Evolutionary conservation across 2,888 invertebrate species (phyloP), one percentile per base, ranked within the genome.

Genomic region (Automeris io): DNA sequence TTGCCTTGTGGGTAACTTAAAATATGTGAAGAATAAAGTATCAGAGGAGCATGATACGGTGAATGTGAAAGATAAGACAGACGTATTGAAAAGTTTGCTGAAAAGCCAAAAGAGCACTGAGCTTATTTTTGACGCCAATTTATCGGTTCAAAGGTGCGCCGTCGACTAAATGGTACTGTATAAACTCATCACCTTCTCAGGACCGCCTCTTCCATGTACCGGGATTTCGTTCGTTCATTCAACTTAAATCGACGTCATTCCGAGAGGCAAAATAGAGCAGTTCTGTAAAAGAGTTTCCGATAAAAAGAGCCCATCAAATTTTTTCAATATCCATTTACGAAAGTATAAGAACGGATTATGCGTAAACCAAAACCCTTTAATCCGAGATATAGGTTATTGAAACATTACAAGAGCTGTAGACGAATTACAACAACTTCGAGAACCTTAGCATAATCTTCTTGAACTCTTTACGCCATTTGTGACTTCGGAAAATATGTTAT

Each of bases 231-330:
- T 80, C 78, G 79, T 82, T 83, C 79, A 79, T 82, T 82, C 83
- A 78, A 77, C 80, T 81, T 82, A 82, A 83, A 82, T 82, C 73
- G 82, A 70, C 73, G 75, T 80, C 79, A 81, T 82, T 83, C 62
- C 62, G 64, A 72, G 59, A 76, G 68, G 77, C 79, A 76, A 82
- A 85, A 79, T 81, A 81, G 78, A 77, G 72, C 72, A 74, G 71
- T 79, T 70, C 71, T 61, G 65, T 72, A 74, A 77, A 79, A 79
- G 77, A 73, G 67, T 72, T 82, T 75, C 67, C 80, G 72, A 81
- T 76, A 78, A 80, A 81, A 74, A 61, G 71, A 59, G 61, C 66
- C 74, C 65, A 77, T 76, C 72, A 77, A 77, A 73, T 78, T 76
- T 80, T 78, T 75, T 78, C 80, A 77, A 80, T 79, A 80, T 77